Percentiles rank a stretch among this genome's conserved stretches.
These are phyloP conservation scores for Empis livida DNA, from an alignment of 2,888 invertebrate genomes.

Conservation along the genomic window DNA sequence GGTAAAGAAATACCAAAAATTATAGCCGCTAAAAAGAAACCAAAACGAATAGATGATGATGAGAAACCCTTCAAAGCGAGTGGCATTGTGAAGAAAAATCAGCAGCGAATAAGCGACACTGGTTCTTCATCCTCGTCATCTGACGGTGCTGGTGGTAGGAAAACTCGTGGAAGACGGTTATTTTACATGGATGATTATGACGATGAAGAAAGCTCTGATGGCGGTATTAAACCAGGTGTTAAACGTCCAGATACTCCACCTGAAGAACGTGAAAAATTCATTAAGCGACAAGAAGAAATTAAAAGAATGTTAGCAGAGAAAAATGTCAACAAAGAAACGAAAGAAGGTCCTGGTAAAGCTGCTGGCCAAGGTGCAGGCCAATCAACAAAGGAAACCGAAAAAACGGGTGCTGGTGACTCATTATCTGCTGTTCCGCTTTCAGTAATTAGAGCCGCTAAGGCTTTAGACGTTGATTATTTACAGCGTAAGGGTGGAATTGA, in stretches of 20 bases:
- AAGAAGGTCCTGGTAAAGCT: slow-evolving; percentile 29
- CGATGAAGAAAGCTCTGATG: slow-evolving; percentile 35
- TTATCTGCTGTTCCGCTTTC: slow-evolving; percentile 33
- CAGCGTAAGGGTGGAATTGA: slow-evolving; percentile 30
- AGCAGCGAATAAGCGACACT: neutral
- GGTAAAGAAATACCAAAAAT: neutral
- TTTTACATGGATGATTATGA: slow-evolving; percentile 34
- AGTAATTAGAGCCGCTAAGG: slow-evolving; percentile 35
- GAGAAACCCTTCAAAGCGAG: slow-evolving; percentile 20
- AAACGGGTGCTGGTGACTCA: slow-evolving; percentile 20
- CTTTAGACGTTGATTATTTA: slow-evolving; percentile 32
- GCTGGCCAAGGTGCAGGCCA: slow-evolving; percentile 30
- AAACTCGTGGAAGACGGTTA: slow-evolving; percentile 31
- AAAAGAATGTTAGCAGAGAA: slow-evolving; percentile 36
- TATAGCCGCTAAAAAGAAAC: slow-evolving; percentile 19
- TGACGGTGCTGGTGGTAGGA: slow-evolving; percentile 26
- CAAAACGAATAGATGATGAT: slow-evolving; percentile 16
- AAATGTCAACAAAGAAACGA: slow-evolving; percentile 18
- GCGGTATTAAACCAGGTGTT: slow-evolving; percentile 35
- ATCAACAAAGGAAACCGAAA: slow-evolving; percentile 19
- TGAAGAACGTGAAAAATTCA: slow-evolving; percentile 35
- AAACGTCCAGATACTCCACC: slow-evolving; percentile 35
- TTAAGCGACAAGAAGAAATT: slow-evolving; percentile 34
- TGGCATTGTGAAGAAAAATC: slow-evolving; percentile 40
- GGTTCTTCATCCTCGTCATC: slow-evolving; percentile 11